Conservation (phyloP, 2,888 invertebrate genomes). For the Leptogaster cylindrica region DNA sequence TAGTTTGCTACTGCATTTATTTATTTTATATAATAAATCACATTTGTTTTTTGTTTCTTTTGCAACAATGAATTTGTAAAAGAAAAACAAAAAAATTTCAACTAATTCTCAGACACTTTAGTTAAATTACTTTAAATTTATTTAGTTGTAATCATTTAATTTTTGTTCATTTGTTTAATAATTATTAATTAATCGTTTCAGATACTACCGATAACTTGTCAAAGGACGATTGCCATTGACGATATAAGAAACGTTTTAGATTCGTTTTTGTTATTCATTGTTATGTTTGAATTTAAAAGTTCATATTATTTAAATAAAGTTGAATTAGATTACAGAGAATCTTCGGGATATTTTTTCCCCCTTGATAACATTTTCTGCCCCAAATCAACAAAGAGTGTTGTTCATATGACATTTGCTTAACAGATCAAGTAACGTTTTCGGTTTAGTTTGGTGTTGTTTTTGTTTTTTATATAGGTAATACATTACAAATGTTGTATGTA, state of each 20-base stretch:
- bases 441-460: no score
- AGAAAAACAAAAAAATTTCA: conserved; percentile 29
- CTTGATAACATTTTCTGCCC: no score
- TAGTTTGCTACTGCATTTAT: conserved; percentile 32
- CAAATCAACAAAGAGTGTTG: no score
- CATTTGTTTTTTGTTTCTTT: background rate
- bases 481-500: no score
- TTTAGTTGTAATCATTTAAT: background rate
- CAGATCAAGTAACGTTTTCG: no score
- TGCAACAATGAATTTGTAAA: background rate
- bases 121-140: conserved; percentile 3
- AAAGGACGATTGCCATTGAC: conserved; percentile 11
- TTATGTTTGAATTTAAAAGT: background rate
- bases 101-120: conserved; percentile 28
- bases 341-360: no score
- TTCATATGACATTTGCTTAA: no score
- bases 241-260: no score
- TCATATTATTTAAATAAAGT: conserved; percentile 15
- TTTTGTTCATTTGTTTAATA: conserved; percentile 23
- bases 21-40: background rate
- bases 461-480: no score
- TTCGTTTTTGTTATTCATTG: no score
- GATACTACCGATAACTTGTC: conserved; percentile 32
- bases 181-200: conserved; percentile 31
- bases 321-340: no score